phyloP scores from a whole-genome alignment of 2,113 vertebrate genomes.

The Garra rufa region DNA sequence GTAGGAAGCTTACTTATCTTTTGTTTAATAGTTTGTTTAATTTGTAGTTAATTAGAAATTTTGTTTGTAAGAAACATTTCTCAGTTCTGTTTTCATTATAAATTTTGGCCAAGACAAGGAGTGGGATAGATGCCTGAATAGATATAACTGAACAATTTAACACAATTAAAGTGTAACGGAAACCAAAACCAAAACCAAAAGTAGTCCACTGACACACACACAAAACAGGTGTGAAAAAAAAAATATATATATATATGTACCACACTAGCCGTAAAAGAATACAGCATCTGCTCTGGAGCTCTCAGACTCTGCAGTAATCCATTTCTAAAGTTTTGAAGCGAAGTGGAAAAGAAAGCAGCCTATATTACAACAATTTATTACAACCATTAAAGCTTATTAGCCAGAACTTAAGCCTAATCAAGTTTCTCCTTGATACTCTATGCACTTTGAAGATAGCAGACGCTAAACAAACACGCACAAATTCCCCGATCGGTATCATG shows the following conservation, averaged over 20 bases:
- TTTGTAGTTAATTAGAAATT: not conserved
- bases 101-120: not conserved
- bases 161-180: not conserved
- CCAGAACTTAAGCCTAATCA: slow-evolving; percentile 42
- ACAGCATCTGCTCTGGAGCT: not conserved
- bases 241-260: not conserved
- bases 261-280: not conserved
- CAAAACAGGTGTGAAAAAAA: not conserved
- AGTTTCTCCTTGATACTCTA: slow-evolving; percentile 48
- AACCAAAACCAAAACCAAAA: not conserved
- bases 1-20: no score
- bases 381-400: slow-evolving; percentile 68
- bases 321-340: slow-evolving; percentile 56
- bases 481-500: slow-evolving; percentile 59
- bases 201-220: not conserved
- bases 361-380: slow-evolving; percentile 62
- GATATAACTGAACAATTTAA: not conserved
- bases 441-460: slow-evolving; percentile 45
- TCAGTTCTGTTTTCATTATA: not conserved
- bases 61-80: not conserved
- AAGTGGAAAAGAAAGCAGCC: slow-evolving; percentile 61
- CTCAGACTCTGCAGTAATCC: slow-evolving; percentile 30
- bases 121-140: not conserved
- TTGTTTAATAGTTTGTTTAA: no score
- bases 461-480: slow-evolving; percentile 36